phyloP scores from a whole-genome alignment of 2,797 vertebrate species.

The Oryzias sinensis region DNA sequence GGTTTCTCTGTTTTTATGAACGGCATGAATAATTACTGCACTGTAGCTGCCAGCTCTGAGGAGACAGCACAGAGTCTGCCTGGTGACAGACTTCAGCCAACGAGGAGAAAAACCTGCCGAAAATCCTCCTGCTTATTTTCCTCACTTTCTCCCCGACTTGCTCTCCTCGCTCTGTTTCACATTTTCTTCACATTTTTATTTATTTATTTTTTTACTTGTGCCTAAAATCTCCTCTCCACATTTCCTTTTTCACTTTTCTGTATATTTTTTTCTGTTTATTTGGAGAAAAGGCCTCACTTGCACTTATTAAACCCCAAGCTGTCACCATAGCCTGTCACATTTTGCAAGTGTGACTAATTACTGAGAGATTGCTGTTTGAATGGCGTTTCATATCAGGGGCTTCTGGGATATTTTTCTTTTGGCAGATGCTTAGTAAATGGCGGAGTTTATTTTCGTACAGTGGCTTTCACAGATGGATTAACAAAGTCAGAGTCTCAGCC shows the following conservation, averaged over 20 bases:
- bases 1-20: constrained; percentile 70
- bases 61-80: constrained; percentile 60
- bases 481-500: constrained; percentile 41
- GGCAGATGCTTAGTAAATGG: constrained; percentile 38
- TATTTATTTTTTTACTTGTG: not conserved
- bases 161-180: constrained; percentile 16
- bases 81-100: constrained; percentile 59
- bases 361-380: constrained; percentile 12
- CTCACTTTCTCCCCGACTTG: constrained; percentile 3
- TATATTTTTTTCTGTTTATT: constrained; percentile 11
- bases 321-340: constrained; percentile 26
- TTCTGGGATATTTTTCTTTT: constrained; percentile 33
- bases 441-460: constrained; percentile 38
- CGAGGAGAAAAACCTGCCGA: constrained; percentile 48
- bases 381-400: constrained; percentile 38
- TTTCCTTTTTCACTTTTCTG: not conserved
- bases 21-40: constrained; percentile 73
- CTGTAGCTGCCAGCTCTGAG: constrained; percentile 63
- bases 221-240: not conserved
- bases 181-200: constrained; percentile 28
- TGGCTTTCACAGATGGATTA: constrained; percentile 46
- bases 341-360: constrained; percentile 48
- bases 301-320: constrained; percentile 37
- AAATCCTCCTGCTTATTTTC: constrained; percentile 30
- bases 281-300: constrained; percentile 30